phyloP scores from a whole-genome alignment of 1,140 invertebrate species.

The Dryas iulia region DNA sequence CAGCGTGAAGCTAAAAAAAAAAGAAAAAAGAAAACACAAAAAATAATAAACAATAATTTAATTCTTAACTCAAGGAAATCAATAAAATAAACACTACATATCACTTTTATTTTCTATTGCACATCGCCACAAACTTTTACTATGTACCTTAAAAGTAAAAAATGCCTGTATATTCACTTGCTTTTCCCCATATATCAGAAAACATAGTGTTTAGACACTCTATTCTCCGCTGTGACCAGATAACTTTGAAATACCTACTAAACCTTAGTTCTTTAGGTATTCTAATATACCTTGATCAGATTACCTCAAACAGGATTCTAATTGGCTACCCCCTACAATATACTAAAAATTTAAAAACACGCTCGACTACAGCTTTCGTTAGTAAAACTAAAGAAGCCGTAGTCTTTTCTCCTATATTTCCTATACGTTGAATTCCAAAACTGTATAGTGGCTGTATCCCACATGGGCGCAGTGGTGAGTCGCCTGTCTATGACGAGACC shows the following conservation, averaged over 20 bases:
- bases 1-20: no score
- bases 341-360: background rate
- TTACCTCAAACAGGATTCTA: background rate
- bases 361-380: background rate
- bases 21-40: background rate
- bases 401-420: slow-evolving; percentile 55
- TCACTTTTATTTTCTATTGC: background rate
- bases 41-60: background rate
- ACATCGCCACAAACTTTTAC: background rate
- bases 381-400: slow-evolving; percentile 33
- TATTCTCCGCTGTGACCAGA: no score
- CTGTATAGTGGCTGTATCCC: slow-evolving; percentile 44
- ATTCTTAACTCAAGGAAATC: background rate
- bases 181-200: no score
- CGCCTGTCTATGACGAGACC: slow-evolving; percentile 54
- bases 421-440: slow-evolving; percentile 69
- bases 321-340: background rate
- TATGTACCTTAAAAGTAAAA: no score
- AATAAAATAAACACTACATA: background rate
- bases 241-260: no score
- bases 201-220: no score
- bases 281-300: no score
- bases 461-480: slow-evolving; percentile 51
- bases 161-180: no score
- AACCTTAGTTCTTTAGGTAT: no score